phyloP scores from a whole-genome alignment of 2,888 invertebrate species.

The Tyria jacobaeae region DNA sequence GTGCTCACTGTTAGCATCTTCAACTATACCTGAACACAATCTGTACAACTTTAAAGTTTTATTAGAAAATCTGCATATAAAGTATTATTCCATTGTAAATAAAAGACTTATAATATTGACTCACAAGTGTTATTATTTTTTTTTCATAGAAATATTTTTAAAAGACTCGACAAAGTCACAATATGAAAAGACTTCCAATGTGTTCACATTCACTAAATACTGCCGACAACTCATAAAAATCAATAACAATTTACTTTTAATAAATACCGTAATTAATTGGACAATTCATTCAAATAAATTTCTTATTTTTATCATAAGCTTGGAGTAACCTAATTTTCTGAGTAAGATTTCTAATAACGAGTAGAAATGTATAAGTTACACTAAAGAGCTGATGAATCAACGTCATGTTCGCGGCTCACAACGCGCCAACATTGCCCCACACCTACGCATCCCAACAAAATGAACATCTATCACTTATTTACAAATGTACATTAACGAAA shows the following conservation, averaged over 20 bases:
- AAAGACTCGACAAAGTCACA: constrained; percentile 84
- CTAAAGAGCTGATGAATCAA: constrained; percentile 5
- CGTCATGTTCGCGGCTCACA: constrained; percentile 19
- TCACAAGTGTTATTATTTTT: constrained; percentile 79
- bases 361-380: constrained; percentile 31
- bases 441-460: constrained; percentile 67
- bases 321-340: constrained; percentile 60
- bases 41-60: too few species aligned
- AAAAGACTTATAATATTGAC: constrained; percentile 65
- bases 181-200: constrained; percentile 81
- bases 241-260: constrained; percentile 82
- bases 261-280: constrained; percentile 80
- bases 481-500: constrained; percentile 85
- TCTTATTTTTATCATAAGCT: constrained; percentile 60
- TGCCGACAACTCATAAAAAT: constrained; percentile 78
- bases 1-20: too few species aligned
- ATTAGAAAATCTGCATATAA: constrained; percentile 26
- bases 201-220: constrained; percentile 80
- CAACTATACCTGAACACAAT: too few species aligned
- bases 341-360: constrained; percentile 45
- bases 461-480: constrained; percentile 81
- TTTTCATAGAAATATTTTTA: constrained; percentile 85
- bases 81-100: constrained; percentile 51
- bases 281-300: constrained; percentile 82
- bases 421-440: constrained; percentile 5